Conservation (phyloP, 2,888 invertebrate genomes). For the Exocentrus adspersus region DNA sequence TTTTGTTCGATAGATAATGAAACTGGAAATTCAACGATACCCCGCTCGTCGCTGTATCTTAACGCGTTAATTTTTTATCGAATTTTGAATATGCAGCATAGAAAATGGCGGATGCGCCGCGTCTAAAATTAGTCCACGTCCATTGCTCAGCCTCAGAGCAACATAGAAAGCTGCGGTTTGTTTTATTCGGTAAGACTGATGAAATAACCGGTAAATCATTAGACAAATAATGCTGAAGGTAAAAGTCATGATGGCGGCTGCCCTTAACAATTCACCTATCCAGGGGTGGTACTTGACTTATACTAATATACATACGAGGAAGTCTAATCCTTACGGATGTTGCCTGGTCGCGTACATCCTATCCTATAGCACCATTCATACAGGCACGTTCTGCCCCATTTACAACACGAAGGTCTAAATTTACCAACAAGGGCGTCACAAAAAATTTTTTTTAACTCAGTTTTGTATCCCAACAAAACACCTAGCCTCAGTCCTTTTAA, state of each 20-base stretch:
- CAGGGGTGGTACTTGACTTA: conserved; percentile 32
- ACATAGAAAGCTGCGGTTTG: too few species aligned
- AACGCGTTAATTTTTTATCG: too few species aligned
- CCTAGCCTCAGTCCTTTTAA: too few species aligned
- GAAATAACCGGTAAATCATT: too few species aligned
- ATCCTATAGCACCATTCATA: conserved; percentile 37
- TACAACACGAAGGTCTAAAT: conserved; percentile 31
- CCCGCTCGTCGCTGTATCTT: too few species aligned
- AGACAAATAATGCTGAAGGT: neutral
- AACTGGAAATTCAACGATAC: too few species aligned
- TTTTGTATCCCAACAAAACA: too few species aligned
- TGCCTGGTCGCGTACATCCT: conserved; percentile 37
- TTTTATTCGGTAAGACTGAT: too few species aligned
- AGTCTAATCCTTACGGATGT: conserved; percentile 41
- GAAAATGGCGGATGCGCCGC: too few species aligned
- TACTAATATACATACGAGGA: conserved; percentile 17
- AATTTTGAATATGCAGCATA: too few species aligned
- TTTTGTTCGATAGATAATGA: too few species aligned
- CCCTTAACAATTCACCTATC: conserved; percentile 32
- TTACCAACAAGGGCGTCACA: conserved; percentile 21
- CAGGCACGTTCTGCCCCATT: conserved; percentile 39
- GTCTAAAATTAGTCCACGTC: neutral
- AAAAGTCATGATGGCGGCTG: conserved; percentile 15
- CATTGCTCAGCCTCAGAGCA: neutral
- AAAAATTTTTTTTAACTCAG: too few species aligned